Conservation (phyloP, 2,888 invertebrate species). For the Diarsia rubi region DNA sequence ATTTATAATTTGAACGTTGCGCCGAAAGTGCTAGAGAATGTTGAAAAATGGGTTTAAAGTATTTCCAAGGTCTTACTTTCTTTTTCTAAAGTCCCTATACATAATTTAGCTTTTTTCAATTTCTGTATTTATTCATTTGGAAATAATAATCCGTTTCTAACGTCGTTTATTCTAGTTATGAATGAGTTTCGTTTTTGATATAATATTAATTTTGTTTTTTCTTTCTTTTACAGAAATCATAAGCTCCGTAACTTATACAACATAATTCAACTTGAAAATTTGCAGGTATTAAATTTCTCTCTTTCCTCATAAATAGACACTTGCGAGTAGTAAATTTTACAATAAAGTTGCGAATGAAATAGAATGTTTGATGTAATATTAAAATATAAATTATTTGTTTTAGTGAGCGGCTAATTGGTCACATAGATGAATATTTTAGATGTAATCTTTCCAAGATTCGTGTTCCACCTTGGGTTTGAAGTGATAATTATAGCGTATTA, state of each 20-base stretch:
- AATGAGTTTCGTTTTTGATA: neutral
- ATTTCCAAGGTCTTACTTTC: neutral
- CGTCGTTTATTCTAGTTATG: too few relatives aligned
- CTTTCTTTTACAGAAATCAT: constrained; percentile 86
- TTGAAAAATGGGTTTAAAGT: neutral
- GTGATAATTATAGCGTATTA: constrained; percentile 89
- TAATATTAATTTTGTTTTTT: constrained; percentile 43
- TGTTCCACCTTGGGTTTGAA: constrained; percentile 89
- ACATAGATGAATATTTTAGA: constrained; percentile 88
- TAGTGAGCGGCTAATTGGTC: constrained; percentile 84
- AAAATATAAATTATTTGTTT: constrained; percentile 76
- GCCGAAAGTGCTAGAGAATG: neutral
- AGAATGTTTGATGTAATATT: constrained; percentile 62
- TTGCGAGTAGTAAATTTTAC: constrained; percentile 45
- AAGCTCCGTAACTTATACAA: constrained; percentile 81
- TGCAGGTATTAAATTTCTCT: constrained; percentile 78
- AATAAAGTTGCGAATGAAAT: constrained; percentile 58
- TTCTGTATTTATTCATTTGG: neutral
- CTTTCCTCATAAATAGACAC: constrained; percentile 60
- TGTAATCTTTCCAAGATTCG: constrained; percentile 89
- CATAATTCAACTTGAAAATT: constrained; percentile 79
- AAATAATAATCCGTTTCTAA: neutral
- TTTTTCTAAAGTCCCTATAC: neutral
- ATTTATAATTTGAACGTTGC: too few relatives aligned
- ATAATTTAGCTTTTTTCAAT: neutral